Evolutionary conservation across 37 sponge, comb jelly and placozoan species (phyloP).

Genomic region (Halichondria panicea): DNA sequence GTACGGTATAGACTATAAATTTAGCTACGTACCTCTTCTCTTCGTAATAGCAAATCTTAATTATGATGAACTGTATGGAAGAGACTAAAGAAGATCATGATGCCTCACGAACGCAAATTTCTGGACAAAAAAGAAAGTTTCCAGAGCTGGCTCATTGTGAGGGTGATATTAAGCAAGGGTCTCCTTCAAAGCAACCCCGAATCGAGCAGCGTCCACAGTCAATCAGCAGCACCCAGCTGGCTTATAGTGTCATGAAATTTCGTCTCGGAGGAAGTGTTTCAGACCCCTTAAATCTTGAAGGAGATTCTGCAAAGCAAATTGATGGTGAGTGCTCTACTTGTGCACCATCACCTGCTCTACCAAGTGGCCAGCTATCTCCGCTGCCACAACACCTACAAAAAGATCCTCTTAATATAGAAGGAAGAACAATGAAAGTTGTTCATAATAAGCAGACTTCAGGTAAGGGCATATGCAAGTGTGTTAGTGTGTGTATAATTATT

Average conservation of each 20-base stretch:
- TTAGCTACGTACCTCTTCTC: too few species aligned
- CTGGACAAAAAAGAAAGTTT: too few species aligned
- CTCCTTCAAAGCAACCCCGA: too few species aligned
- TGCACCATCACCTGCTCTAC: slow-evolving; percentile 58
- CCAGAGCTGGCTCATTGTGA: too few species aligned
- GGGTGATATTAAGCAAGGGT: too few species aligned
- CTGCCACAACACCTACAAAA: slow-evolving; percentile 33
- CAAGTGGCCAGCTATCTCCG: slow-evolving; percentile 28
- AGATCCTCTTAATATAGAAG: slow-evolving; percentile 81
- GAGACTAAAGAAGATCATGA: too few species aligned
- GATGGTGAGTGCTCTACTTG: slow-evolving; percentile 64
- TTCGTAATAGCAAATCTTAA: too few species aligned
- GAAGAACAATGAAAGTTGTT: slow-evolving; percentile 20
- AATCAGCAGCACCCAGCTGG: slow-evolving; percentile 31
- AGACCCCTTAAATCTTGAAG: slow-evolving; percentile 85
- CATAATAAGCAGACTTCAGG: background rate
- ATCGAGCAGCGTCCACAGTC: too few species aligned
- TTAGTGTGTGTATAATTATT: background rate
- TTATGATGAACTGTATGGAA: too few species aligned
- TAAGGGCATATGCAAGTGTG: slow-evolving; percentile 9
- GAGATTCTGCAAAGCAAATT: slow-evolving; percentile 1
- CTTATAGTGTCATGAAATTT: slow-evolving; percentile 46
- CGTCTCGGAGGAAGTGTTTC: slow-evolving; percentile 70
- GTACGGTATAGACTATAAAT: too few species aligned
- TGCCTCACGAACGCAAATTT: too few species aligned